These are phyloP conservation scores for Hipparchia sbordonii DNA, from an alignment of 2,888 invertebrate species.

Conservation along the genomic window DNA sequence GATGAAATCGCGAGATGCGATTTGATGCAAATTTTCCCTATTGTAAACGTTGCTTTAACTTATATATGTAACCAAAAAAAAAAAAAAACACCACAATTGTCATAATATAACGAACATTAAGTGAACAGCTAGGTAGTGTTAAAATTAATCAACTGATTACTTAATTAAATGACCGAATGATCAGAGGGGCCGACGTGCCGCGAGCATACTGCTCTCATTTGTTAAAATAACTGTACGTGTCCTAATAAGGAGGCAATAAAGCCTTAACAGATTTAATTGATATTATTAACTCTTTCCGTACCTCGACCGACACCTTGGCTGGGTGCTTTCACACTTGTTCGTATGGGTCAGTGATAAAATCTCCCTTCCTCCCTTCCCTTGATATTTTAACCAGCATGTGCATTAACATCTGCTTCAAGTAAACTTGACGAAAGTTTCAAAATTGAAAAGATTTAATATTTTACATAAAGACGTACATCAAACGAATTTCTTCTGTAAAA, in stretches of 20 bases:
- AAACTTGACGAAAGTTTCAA: too few species aligned
- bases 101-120: neutral
- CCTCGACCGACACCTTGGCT: slow-evolving; percentile 58
- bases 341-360: neutral
- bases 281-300: slow-evolving; percentile 64
- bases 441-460: too few species aligned
- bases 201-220: slow-evolving; percentile 45
- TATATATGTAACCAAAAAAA: neutral
- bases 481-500: too few species aligned
- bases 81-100: neutral
- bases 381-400: neutral
- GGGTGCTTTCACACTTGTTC: slow-evolving; percentile 21
- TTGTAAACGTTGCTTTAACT: too few species aligned
- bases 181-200: slow-evolving; percentile 44
- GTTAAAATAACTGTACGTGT: slow-evolving; percentile 48
- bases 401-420: too few species aligned
- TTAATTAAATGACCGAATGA: slow-evolving; percentile 39
- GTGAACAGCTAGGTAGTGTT: slow-evolving; percentile 12
- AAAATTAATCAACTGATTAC: slow-evolving; percentile 35
- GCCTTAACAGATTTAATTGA: slow-evolving; percentile 73
- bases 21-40: too few species aligned
- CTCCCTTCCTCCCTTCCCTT: too few species aligned
- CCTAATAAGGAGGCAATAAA: slow-evolving; percentile 60
- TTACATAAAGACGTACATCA: too few species aligned
- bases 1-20: too few species aligned